Evolutionary conservation across 2,888 invertebrate species (phyloP).

Genomic region (Microctonus brassicae): DNA sequence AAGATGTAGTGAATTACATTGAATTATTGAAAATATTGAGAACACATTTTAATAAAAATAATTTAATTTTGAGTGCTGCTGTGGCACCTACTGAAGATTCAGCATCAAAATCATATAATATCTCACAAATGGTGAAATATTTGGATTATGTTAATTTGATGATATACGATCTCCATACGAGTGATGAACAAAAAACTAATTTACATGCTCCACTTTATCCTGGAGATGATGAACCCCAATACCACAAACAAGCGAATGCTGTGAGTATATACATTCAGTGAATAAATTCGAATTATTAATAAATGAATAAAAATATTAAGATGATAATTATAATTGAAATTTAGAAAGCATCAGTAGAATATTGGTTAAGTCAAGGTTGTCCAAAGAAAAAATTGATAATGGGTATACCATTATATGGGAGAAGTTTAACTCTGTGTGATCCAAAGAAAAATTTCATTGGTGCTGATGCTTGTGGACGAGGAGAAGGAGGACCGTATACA

Average conservation of each 20-base stretch:
- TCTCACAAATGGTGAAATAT: slow-evolving; percentile 73
- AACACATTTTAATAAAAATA: slow-evolving; percentile 72
- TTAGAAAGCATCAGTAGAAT: slow-evolving; percentile 70
- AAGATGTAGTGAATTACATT: slow-evolving; percentile 72
- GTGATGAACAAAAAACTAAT: slow-evolving; percentile 77
- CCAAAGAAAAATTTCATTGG: slow-evolving; percentile 70
- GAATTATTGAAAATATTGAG: slow-evolving; percentile 73
- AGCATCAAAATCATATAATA: slow-evolving; percentile 74
- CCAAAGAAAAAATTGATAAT: slow-evolving; percentile 76
- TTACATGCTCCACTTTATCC: slow-evolving; percentile 78
- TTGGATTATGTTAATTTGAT: slow-evolving; percentile 80
- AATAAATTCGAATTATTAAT: too few relatives aligned
- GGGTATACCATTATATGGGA: slow-evolving; percentile 81
- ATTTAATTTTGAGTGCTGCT: slow-evolving; percentile 61
- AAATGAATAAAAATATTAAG: background rate
- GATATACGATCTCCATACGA: slow-evolving; percentile 82
- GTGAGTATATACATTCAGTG: slow-evolving; percentile 64
- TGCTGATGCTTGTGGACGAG: slow-evolving; percentile 74
- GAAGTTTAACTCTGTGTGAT: slow-evolving; percentile 75
- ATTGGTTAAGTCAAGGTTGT: slow-evolving; percentile 74
- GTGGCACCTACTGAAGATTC: slow-evolving; percentile 72
- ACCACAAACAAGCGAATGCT: slow-evolving; percentile 71
- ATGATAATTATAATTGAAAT: background rate
- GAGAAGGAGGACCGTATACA: slow-evolving; percentile 78
- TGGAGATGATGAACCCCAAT: slow-evolving; percentile 56